A percentile compares a stretch with the other conserved stretches of the same genome.
phyloP scores from a whole-genome alignment of 2,888 invertebrate genomes.

The Eulithis prunata region DNA sequence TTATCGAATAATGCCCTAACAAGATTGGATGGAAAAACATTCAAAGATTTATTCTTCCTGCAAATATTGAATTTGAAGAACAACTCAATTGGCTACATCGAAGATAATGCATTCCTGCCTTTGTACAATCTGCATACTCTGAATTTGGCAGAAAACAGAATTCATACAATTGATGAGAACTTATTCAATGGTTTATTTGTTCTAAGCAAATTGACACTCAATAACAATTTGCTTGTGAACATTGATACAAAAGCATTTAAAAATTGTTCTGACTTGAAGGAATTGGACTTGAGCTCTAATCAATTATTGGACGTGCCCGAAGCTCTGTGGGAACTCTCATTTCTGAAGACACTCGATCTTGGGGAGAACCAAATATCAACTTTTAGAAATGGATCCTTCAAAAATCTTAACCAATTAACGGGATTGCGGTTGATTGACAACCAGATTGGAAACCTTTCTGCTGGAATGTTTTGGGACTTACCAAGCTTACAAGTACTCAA shows the following conservation, averaged over 20 bases:
- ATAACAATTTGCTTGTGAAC: slow-evolving; percentile 92
- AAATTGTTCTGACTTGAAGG: slow-evolving; percentile 94
- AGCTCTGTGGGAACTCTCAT: slow-evolving; percentile 91
- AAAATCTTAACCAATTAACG: slow-evolving; percentile 93
- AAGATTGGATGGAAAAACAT: slow-evolving; percentile 92
- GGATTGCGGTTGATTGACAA: slow-evolving; percentile 95
- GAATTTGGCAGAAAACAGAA: slow-evolving; percentile 93
- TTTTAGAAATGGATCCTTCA: slow-evolving; percentile 93
- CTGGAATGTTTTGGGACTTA: slow-evolving; percentile 94
- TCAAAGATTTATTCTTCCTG: slow-evolving; percentile 93
- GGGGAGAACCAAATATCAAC: slow-evolving; percentile 95
- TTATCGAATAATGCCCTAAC: slow-evolving; percentile 94
- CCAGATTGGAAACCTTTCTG: slow-evolving; percentile 92
- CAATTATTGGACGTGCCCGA: slow-evolving; percentile 92
- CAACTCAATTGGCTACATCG: slow-evolving; percentile 94
- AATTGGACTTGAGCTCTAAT: slow-evolving; percentile 94
- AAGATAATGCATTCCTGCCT: slow-evolving; percentile 94
- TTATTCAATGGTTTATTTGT: slow-evolving; percentile 93
- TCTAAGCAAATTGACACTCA: slow-evolving; percentile 92
- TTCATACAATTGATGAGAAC: slow-evolving; percentile 91
- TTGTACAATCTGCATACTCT: slow-evolving; percentile 95
- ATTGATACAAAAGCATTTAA: slow-evolving; percentile 92
- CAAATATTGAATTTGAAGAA: slow-evolving; percentile 94
- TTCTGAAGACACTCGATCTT: slow-evolving; percentile 94
- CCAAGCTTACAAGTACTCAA: slow-evolving; percentile 94